Percentiles rank a stretch among this genome's conserved stretches.
Conservation (phyloP, 2,797 vertebrate genomes). For the Cephalopachus bancanus region DNA sequence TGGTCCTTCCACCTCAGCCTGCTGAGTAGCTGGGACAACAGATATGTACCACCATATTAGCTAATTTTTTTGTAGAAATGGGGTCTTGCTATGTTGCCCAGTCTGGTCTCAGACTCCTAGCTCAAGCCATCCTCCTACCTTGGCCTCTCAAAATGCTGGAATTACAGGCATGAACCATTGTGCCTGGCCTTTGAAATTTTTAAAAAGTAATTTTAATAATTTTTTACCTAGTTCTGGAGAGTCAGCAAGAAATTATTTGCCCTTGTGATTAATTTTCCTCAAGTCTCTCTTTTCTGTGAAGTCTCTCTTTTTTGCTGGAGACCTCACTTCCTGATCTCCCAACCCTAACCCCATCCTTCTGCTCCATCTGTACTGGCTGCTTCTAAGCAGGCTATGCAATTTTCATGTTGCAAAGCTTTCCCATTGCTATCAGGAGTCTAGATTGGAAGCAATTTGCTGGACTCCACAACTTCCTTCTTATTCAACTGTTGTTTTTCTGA, state of each 20-base stretch:
- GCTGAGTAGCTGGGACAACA: not conserved
- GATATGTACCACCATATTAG: not conserved
- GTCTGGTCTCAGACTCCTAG: not conserved
- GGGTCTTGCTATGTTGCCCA: not conserved
- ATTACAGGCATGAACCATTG: not conserved
- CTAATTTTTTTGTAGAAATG: not conserved
- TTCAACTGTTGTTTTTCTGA: not conserved
- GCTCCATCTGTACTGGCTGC: not conserved
- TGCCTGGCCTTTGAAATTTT: not conserved
- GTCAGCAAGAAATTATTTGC: not conserved
- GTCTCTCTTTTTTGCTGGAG: not conserved
- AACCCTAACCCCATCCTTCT: not conserved
- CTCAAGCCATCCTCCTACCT: not conserved
- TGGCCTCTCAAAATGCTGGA: not conserved
- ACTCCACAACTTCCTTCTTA: not conserved
- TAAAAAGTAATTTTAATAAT: no score
- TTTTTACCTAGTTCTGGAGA: no score
- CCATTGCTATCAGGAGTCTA: not conserved
- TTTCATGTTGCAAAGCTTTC: not conserved
- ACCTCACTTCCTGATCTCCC: not conserved
- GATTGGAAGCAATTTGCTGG: not conserved
- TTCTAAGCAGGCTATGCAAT: not conserved
- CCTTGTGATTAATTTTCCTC: slow-evolving; percentile 2
- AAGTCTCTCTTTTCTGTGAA: not conserved
- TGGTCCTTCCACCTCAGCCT: accelerated